Conservation (phyloP, 2,888 invertebrate species). For the Chymomyza amoena region DNA sequence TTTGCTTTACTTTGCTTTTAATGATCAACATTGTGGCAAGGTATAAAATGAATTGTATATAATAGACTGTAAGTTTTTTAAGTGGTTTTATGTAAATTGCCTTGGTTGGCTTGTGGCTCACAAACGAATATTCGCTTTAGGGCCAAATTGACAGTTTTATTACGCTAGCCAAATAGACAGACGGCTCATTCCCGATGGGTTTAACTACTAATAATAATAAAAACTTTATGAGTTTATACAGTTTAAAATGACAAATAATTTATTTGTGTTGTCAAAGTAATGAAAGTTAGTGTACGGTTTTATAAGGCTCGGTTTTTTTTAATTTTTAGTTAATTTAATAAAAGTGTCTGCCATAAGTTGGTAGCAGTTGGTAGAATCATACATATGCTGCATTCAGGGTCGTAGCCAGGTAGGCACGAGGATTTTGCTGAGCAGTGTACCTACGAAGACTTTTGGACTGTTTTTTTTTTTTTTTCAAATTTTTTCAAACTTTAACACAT, state of each 20-base stretch:
- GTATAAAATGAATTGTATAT: not conserved
- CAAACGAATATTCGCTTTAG: conserved; percentile 39
- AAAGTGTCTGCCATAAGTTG: no score
- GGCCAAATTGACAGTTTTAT: conserved; percentile 12
- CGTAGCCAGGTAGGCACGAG: no score
- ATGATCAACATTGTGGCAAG: not conserved
- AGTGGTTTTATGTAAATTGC: conserved; percentile 42
- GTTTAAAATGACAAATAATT: conserved; percentile 52
- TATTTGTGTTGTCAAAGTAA: not conserved
- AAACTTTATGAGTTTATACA: conserved; percentile 23
- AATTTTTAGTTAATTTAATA: no score
- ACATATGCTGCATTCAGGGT: no score
- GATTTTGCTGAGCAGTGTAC: no score
- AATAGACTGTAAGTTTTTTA: conserved; percentile 38
- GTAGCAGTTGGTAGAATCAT: no score
- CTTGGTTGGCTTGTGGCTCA: conserved; percentile 49
- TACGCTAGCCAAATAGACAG: not conserved
- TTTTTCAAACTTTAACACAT: no score
- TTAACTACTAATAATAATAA: not conserved
- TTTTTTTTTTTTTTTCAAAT: no score
- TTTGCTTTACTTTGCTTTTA: not conserved
- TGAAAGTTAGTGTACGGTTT: no score
- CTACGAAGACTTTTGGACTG: no score
- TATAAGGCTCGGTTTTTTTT: no score
- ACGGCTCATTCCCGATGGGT: not conserved